Evolutionary conservation across 2,113 vertebrate genomes (phyloP).

Genomic region (Paraplagusia blochii): DNA sequence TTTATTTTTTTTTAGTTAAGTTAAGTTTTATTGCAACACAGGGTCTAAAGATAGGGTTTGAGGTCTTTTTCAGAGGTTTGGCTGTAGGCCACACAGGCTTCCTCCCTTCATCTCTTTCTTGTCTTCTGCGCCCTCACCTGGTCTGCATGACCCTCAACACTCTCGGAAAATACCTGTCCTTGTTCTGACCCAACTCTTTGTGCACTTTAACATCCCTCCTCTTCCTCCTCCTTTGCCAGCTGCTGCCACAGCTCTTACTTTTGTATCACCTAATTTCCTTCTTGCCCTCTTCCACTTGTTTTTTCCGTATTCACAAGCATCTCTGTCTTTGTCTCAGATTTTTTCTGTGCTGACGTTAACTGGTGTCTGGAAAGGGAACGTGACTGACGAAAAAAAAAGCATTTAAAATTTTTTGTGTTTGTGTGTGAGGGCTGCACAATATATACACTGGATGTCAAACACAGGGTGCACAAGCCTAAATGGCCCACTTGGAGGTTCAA

Average conservation of each 20-base stretch:
- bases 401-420: too few species aligned
- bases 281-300: constrained; percentile 7
- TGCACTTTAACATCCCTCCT: constrained; percentile 38
- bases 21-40: too few species aligned
- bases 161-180: constrained; percentile 37
- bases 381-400: too few species aligned
- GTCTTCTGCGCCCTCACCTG: constrained; percentile 40
- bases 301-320: constrained; percentile 21
- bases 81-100: constrained; percentile 63
- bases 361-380: neutral
- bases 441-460: too few species aligned
- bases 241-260: constrained; percentile 36
- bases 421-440: too few species aligned
- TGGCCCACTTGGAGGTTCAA: too few species aligned
- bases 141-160: constrained; percentile 48
- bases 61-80: too few species aligned
- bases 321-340: constrained; percentile 11
- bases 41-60: too few species aligned
- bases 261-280: constrained; percentile 20
- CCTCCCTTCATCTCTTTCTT: constrained; percentile 49
- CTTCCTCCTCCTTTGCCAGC: constrained; percentile 41
- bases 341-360: neutral
- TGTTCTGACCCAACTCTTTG: constrained; percentile 39
- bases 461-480: too few species aligned
- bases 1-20: too few species aligned